Percentiles rank a stretch among this genome's conserved stretches.
These are phyloP conservation scores for Phengaris arion DNA, from an alignment of 2,888 invertebrate species.

Conservation along the genomic window DNA sequence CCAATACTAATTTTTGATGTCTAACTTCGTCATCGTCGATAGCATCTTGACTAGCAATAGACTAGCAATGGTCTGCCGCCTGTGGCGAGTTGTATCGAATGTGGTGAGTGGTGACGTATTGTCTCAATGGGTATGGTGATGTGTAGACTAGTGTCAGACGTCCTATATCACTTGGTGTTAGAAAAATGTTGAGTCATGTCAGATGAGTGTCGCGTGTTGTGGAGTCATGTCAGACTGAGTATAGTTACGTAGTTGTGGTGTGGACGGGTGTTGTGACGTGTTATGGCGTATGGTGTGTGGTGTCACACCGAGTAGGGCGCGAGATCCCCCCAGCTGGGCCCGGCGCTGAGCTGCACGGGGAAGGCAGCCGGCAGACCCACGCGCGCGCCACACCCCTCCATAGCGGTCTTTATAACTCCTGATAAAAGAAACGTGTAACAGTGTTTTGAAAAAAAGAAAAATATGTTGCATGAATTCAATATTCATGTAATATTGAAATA, in stretches of 20 bases:
- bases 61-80: too few species aligned
- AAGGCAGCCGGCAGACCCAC: constrained; percentile 52
- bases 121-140: too few species aligned
- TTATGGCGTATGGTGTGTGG: neutral
- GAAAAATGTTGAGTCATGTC: too few species aligned
- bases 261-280: neutral
- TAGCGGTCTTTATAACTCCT: constrained; percentile 56
- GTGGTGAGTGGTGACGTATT: too few species aligned
- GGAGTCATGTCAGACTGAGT: neutral
- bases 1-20: too few species aligned
- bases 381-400: constrained; percentile 58
- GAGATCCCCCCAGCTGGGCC: constrained; percentile 53
- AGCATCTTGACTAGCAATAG: too few species aligned
- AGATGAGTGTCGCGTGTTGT: neutral
- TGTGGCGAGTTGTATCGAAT: too few species aligned
- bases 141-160: too few species aligned
- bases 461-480: too few species aligned
- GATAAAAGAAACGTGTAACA: constrained; percentile 25
- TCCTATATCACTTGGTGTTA: too few species aligned
- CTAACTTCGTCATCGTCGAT: too few species aligned
- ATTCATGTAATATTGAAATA: too few species aligned
- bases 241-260: neutral
- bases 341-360: constrained; percentile 57
- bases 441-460: neutral
- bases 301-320: neutral